phyloP scores from a whole-genome alignment of 2,113 vertebrate genomes.

The Amazona guildingii region DNA sequence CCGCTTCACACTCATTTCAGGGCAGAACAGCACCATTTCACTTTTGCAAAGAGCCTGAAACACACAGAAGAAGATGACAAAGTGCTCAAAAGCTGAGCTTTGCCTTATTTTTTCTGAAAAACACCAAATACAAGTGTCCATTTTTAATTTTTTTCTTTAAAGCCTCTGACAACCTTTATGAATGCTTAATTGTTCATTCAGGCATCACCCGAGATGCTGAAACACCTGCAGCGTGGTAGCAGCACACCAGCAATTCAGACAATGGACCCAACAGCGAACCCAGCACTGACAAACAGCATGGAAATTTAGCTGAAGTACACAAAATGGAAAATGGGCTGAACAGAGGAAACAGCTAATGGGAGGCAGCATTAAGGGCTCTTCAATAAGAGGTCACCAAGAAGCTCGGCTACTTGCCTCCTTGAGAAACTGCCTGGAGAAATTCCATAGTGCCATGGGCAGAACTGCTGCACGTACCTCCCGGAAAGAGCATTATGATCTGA shows the following conservation, averaged over 20 bases:
- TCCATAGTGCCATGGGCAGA: fast-evolving
- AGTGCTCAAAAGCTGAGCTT: background rate
- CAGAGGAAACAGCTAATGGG: fast-evolving
- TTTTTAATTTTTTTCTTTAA: background rate
- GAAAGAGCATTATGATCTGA: background rate
- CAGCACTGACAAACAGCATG: background rate
- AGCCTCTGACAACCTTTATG: background rate
- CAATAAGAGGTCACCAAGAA: background rate
- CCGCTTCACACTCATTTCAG: background rate
- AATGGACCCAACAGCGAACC: fast-evolving
- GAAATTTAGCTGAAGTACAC: background rate
- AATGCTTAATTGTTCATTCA: background rate
- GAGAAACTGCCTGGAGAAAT: background rate
- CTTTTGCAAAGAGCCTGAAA: background rate
- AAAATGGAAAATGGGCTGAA: fast-evolving
- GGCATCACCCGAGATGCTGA: background rate
- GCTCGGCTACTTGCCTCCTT: background rate
- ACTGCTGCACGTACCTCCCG: background rate
- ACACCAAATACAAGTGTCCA: background rate
- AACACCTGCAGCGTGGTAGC: background rate
- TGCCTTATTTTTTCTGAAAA: background rate
- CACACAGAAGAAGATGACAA: fast-evolving
- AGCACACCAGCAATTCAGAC: background rate
- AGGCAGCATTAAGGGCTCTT: background rate
- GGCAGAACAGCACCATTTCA: background rate